Evolutionary conservation across 2,888 invertebrate species (phyloP), one percentile per base, ranked within the genome.

Genomic region (Ephialtes manifestator): DNA sequence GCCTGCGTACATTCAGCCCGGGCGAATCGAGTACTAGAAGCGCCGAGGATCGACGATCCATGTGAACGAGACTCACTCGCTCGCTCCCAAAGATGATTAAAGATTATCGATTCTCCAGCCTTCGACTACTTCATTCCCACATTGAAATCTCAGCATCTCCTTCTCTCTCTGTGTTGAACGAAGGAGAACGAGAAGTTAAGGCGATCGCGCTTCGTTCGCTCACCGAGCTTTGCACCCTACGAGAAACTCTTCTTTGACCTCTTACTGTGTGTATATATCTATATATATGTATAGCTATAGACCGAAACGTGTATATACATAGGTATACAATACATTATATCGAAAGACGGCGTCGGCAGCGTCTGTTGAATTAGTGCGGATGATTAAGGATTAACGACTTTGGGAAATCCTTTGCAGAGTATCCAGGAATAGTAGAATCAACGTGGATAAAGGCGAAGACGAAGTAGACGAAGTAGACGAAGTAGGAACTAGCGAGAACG

Each of bases 361-460:
- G 75, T 76, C 74, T 75, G 79, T 76, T 84, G 79, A 74, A 84
- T 88, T 86, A 87, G 79, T 79, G 87, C 84, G 84, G 88, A 84
- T 88, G 88, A 89, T 89, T 88, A 88, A 89, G 87, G 89, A 88
- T 89, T 88, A 86, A 87, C 81, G 87, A 86, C 86, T 84, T 84
- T 35, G 71, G 65, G 60, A 84, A 80, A 84, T 80, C 80, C 82
- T 79, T 82, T 79, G 78, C 76, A 60, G 58, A 72, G 78, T 65
- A 63, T 68, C 60, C 65, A 20, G 55, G 65, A 55, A 67, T 58
- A 71, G 68, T 70, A 58, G 70, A 39, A 63, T 60, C 68, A 70
- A 70, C 75, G 65, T 75, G 75, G 76, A 65, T 63, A 46, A 68
- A 65, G 53, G 71, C 63, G 74, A 67, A 75, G 71, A 71, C 48